phyloP scores from a whole-genome alignment of 2,888 invertebrate genomes.

The Trissonchulus latispiculum region DNA sequence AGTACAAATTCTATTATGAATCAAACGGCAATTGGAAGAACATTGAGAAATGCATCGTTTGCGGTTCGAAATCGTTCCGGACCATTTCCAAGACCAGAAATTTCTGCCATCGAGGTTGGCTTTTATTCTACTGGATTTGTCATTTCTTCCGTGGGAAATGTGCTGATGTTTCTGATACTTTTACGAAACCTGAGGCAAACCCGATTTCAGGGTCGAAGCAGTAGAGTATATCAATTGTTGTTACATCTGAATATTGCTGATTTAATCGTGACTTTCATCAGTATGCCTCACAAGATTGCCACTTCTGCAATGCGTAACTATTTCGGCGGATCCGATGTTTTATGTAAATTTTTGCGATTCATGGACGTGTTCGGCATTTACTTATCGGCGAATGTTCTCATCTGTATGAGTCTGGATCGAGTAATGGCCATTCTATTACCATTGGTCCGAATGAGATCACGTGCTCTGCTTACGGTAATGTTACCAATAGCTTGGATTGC shows the following conservation, averaged over 20 bases:
- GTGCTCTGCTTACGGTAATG: constrained; percentile 65
- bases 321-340: constrained; percentile 34
- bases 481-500: constrained; percentile 67
- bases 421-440: constrained; percentile 37
- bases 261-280: constrained; percentile 40
- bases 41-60: no score
- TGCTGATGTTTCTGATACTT: constrained; percentile 20
- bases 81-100: not conserved
- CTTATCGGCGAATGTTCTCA: constrained; percentile 47
- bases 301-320: not conserved
- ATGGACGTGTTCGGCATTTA: constrained; percentile 48
- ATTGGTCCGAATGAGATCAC: constrained; percentile 50
- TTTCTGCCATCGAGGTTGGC: not conserved
- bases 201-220: not conserved
- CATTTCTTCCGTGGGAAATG: constrained; percentile 20
- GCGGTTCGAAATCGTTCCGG: no score
- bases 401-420: constrained; percentile 46
- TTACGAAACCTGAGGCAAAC: constrained; percentile 8
- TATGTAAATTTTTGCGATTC: constrained; percentile 47
- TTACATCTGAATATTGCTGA: constrained; percentile 44
- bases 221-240: constrained; percentile 30
- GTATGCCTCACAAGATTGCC: constrained; percentile 30
- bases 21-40: no score
- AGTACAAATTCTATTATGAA: no score
- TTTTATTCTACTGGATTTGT: constrained; percentile 19